Percentiles rank a stretch among this genome's conserved stretches.
These are phyloP conservation scores for Acridotheres tristis DNA, from an alignment of 2,797 vertebrate genomes.

Conservation along the genomic window DNA sequence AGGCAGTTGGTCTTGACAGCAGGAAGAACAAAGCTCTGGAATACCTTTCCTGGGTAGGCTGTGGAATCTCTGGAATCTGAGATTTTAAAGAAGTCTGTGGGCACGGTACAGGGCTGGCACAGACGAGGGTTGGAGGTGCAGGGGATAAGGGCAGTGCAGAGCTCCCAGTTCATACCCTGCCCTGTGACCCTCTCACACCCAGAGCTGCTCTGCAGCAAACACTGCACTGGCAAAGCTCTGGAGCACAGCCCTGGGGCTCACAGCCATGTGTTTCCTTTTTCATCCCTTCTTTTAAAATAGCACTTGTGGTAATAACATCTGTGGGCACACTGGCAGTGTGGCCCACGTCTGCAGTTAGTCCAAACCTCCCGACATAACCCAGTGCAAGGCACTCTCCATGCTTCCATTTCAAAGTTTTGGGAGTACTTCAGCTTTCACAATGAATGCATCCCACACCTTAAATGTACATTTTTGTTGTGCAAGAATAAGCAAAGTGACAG, in stretches of 20 bases:
- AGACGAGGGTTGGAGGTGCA: not conserved
- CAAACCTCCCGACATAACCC: rapidly evolving
- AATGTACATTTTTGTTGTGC: not conserved
- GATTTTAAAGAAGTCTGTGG: not conserved
- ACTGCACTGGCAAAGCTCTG: not conserved
- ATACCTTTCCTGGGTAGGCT: not conserved
- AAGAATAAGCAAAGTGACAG: not conserved
- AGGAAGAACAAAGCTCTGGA: not conserved
- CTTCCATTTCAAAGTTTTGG: not conserved
- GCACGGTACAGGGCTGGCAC: not conserved
- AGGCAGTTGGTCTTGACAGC: not conserved
- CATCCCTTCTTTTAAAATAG: not conserved
- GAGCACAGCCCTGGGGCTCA: not conserved
- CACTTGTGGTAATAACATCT: not conserved
- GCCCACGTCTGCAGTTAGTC: not conserved
- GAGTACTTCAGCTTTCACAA: not conserved
- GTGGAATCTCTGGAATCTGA: not conserved
- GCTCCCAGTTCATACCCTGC: rapidly evolving
- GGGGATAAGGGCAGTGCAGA: not conserved
- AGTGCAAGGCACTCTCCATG: not conserved
- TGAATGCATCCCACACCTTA: not conserved
- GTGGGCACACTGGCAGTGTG: not conserved
- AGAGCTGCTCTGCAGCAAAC: not conserved
- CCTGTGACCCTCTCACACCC: not conserved
- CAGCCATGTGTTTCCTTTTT: not conserved